Evolutionary conservation across 2,113 vertebrate genomes (phyloP), one percentile per base, ranked within the genome.

Genomic region (Platichthys stellatus): DNA sequence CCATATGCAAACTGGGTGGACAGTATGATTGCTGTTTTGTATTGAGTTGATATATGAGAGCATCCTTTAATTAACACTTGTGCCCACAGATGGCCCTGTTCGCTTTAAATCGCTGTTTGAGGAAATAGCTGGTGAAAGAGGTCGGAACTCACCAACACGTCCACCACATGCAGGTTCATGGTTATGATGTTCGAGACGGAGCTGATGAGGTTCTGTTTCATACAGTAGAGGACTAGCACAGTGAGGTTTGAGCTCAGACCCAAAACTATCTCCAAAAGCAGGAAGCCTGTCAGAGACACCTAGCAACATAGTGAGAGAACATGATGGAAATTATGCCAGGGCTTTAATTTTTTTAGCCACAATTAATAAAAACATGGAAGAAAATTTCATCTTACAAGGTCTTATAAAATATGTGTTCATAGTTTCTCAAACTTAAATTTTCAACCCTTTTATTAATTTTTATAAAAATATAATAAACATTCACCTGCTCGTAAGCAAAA

Each of bases 121-220:
- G 6, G 31, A 31, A 31, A 31, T 7, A 31, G 31, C 31, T 23
- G 4, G 35, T 43, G 40, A 31, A 43, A 38, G n/a, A 40, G 21
- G 7, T 70, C 2, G 28, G 26, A n/a, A 83, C 91, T 89, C 76
- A 90, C 97, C 91, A 99, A 92, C 90, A 98, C 97, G 91, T 98
- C 97, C 61, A 99, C 95, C 88, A 98, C 96, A 69, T 99, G 97
- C 85, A 99, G 95, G 91, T 98, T 98, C 97, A 99, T 97, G 78
- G 97, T 99, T 91, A 99, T 96, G 88, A 98, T 96, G 94, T 98
- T 99, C 94, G 97, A 98, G 86, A 98, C 97, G 13, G 97, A 98
- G 91, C 96, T 98, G 95, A 98, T 96, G 90, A 99, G 95, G 94
- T 98, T 98, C 94, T 97, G 98, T 93, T 99, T 98, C 94, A 96